phyloP scores from a whole-genome alignment of 2,797 vertebrate genomes.

The Peromyscus aztecus region DNA sequence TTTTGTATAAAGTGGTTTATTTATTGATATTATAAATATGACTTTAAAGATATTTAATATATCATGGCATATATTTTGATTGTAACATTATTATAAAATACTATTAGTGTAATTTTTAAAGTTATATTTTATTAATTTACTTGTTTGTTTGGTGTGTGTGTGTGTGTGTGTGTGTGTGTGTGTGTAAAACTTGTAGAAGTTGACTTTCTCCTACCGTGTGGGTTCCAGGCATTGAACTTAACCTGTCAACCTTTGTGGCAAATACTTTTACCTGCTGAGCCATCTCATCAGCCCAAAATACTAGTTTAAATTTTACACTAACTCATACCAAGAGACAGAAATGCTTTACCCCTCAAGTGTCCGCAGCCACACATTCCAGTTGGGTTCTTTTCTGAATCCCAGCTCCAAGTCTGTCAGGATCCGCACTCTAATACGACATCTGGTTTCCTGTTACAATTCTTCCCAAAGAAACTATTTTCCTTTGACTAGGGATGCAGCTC shows the following conservation, averaged over 20 bases:
- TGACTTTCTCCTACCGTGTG: not conserved
- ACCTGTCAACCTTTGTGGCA: not conserved
- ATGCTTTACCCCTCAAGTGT: not conserved
- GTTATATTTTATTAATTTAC: not conserved
- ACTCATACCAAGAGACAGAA: not conserved
- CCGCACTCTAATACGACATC: not conserved
- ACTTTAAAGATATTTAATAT: conserved; percentile 17
- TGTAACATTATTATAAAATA: conserved; percentile 11
- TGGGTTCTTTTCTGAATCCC: not conserved
- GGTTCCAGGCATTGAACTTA: not conserved
- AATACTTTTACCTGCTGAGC: not conserved
- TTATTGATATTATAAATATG: conserved; percentile 34
- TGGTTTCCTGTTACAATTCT: not conserved
- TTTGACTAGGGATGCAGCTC: not conserved
- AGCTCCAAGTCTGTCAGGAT: not conserved
- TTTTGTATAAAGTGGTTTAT: conserved; percentile 26
- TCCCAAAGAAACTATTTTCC: not conserved
- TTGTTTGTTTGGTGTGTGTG: not conserved
- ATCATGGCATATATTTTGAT: not conserved
- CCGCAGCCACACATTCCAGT: not conserved
- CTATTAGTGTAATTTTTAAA: conserved; percentile 15
- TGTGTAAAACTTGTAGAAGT: not conserved
- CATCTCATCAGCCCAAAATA: not conserved
- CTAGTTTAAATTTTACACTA: not conserved
- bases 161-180: not conserved